These are phyloP conservation scores for Macrosoma leucophasiata DNA, from an alignment of 2,888 invertebrate genomes.

Conservation along the genomic window DNA sequence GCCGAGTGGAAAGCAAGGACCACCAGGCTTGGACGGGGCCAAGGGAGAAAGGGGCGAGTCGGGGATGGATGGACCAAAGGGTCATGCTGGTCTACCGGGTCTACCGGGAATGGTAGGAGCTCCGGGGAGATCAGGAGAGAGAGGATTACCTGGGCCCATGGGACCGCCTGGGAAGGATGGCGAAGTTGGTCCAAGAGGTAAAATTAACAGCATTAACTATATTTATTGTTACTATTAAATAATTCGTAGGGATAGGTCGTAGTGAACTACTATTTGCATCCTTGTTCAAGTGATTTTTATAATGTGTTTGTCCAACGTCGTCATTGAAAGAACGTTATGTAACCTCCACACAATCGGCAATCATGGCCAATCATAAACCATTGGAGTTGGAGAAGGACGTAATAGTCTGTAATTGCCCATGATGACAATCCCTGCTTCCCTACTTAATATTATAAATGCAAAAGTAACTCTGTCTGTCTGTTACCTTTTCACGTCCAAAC, in stretches of 20 bases:
- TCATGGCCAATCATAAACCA: too few species aligned
- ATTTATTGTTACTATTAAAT: too few species aligned
- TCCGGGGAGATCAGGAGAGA: conserved; percentile 80
- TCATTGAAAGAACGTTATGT: too few species aligned
- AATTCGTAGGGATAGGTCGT: too few species aligned
- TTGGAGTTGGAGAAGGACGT: too few species aligned
- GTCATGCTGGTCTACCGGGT: conserved; percentile 89
- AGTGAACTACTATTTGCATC: neutral
- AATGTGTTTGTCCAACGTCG: too few species aligned
- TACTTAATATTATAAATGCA: too few species aligned
- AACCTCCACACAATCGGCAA: too few species aligned
- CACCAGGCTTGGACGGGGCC: conserved; percentile 82
- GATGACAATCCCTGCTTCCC: too few species aligned
- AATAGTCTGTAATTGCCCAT: too few species aligned
- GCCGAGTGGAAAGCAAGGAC: conserved; percentile 84
- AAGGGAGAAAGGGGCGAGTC: conserved; percentile 78
- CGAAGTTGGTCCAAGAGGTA: conserved; percentile 82
- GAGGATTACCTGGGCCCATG: conserved; percentile 77
- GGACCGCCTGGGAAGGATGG: conserved; percentile 87
- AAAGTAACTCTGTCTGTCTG: too few species aligned
- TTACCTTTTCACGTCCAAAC: too few species aligned
- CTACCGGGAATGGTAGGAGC: conserved; percentile 86
- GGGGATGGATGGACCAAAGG: conserved; percentile 85
- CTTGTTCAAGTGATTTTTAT: neutral
- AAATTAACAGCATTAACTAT: conserved; percentile 3